Percentiles rank a stretch among this genome's conserved stretches.
Conservation (phyloP, 2,113 vertebrate genomes). For the Nesoenas mayeri region DNA sequence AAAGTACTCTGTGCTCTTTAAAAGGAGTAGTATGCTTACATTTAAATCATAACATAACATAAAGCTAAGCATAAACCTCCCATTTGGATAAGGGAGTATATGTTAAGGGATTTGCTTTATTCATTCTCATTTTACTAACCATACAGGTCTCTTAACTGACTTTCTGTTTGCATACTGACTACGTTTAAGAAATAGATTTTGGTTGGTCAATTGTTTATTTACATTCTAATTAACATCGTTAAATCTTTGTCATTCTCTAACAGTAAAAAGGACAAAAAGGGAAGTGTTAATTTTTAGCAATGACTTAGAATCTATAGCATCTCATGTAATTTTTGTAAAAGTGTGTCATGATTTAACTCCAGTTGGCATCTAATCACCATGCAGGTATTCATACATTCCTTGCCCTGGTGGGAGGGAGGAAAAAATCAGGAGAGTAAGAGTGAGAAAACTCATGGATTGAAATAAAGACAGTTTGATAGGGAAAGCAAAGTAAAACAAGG, state of each 20-base stretch:
- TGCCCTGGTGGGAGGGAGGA: too few species aligned
- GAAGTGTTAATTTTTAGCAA: not conserved
- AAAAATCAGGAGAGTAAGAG: too few species aligned
- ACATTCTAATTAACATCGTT: not conserved
- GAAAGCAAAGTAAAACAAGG: too few species aligned
- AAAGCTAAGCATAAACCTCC: not conserved
- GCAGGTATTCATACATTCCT: too few species aligned
- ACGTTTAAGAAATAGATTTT: not conserved
- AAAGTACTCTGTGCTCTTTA: not conserved
- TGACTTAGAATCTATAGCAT: rapidly evolving
- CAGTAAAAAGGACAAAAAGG: not conserved
- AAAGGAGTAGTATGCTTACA: not conserved
- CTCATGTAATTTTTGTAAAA: not conserved
- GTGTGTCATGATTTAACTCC: too few species aligned
- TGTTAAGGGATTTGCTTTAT: not conserved
- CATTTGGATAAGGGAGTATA: not conserved
- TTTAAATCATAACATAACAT: not conserved
- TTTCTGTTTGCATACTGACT: not conserved
- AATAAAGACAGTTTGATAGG: too few species aligned
- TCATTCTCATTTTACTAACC: not conserved
- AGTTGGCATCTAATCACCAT: too few species aligned
- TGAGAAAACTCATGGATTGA: too few species aligned
- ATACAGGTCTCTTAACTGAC: not conserved
- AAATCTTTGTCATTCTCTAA: not conserved
- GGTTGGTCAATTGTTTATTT: not conserved